phyloP scores from a whole-genome alignment of 2,888 invertebrate species.

The Ypsolopha sequella region DNA sequence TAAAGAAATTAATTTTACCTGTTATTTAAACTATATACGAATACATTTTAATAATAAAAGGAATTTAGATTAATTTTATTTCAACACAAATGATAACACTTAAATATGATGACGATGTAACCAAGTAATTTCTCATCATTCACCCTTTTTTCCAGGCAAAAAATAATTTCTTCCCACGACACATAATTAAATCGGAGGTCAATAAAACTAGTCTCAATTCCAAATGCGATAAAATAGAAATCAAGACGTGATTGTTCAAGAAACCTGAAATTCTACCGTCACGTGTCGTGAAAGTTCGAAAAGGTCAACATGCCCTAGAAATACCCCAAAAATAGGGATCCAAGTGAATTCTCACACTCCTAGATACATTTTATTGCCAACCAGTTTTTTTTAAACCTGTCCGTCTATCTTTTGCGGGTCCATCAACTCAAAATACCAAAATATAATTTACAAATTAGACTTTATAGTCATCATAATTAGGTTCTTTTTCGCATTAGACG shows the following conservation, averaged over 20 bases:
- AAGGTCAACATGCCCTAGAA: background rate
- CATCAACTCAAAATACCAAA: too few species aligned
- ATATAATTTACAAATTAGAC: too few species aligned
- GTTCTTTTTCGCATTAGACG: too few species aligned
- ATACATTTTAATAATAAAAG: too few species aligned
- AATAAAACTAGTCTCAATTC: slow-evolving; percentile 5
- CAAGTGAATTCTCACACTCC: slow-evolving; percentile 30
- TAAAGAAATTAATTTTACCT: too few species aligned
- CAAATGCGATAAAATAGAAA: slow-evolving; percentile 5
- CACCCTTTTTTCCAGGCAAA: too few species aligned
- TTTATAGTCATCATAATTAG: too few species aligned
- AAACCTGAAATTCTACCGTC: slow-evolving; percentile 6
- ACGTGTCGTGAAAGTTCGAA: background rate
- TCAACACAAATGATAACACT: too few species aligned
- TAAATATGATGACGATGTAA: too few species aligned
- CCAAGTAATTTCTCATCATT: too few species aligned
- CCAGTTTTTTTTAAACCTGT: slow-evolving; percentile 36
- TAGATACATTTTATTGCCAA: slow-evolving; percentile 10
- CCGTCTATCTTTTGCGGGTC: slow-evolving; percentile 1
- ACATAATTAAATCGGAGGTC: slow-evolving; percentile 4
- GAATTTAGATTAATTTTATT: too few species aligned
- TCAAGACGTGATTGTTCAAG: slow-evolving; percentile 17
- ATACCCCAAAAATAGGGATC: slow-evolving; percentile 8
- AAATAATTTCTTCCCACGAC: slow-evolving; percentile 28
- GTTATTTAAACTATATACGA: too few species aligned